phyloP scores from a whole-genome alignment of 92 coral and sea anemone species.

The Palythoa grandis region DNA sequence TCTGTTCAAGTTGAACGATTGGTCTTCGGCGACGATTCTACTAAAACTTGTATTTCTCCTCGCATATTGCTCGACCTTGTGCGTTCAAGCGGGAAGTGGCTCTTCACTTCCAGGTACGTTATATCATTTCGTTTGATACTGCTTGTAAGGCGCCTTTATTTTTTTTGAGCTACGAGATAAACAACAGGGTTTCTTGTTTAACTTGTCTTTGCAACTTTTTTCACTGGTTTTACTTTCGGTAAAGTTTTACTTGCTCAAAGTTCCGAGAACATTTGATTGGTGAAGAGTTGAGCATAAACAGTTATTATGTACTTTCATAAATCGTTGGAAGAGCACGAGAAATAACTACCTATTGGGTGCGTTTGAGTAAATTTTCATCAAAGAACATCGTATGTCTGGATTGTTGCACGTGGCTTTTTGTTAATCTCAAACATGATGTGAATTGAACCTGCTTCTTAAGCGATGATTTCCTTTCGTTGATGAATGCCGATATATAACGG shows the following conservation, averaged over 20 bases:
- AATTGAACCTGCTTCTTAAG: neutral
- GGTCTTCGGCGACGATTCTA: slow-evolving; percentile 1
- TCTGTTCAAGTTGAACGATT: slow-evolving; percentile 6
- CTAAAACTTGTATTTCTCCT: neutral
- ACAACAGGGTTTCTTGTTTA: neutral
- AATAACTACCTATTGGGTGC: neutral
- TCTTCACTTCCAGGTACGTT: slow-evolving; percentile 29
- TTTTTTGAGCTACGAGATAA: neutral
- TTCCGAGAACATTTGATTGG: neutral
- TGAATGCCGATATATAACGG: neutral
- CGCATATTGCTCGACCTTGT: slow-evolving; percentile 10
- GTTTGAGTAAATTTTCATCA: neutral
- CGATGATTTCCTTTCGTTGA: neutral
- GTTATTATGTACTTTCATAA: neutral
- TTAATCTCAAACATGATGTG: neutral
- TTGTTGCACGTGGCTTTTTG: slow-evolving; percentile 1
- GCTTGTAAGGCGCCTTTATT: neutral
- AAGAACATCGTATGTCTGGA: neutral
- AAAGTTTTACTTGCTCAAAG: neutral
- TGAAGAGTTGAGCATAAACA: neutral
- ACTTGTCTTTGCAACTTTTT: neutral
- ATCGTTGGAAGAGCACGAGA: neutral
- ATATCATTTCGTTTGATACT: slow-evolving; percentile 16
- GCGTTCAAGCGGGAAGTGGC: slow-evolving; percentile 36
- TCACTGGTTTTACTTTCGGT: neutral